Percentiles rank a stretch among this genome's conserved stretches.
Conservation (phyloP, 2,888 invertebrate species). For the Plemyria rubiginata region DNA sequence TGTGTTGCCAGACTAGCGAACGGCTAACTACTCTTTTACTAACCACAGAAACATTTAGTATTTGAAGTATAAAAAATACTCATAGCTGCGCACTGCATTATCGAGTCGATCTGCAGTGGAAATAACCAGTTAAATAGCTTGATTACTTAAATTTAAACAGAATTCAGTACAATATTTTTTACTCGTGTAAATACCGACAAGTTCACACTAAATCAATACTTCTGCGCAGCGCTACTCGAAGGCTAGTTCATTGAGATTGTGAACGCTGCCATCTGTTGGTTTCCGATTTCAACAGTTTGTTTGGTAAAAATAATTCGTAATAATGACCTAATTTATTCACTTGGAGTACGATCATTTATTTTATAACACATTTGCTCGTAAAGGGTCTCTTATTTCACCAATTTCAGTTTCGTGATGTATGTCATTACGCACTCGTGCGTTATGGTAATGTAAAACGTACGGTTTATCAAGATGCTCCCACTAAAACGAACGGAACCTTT, state of each 20-base stretch:
- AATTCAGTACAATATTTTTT: slow-evolving; percentile 56
- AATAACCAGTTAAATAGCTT: slow-evolving; percentile 2
- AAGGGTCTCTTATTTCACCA: too few relatives aligned
- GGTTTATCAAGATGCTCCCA: too few relatives aligned
- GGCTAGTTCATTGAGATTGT: slow-evolving; percentile 56
- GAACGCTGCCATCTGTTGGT: slow-evolving; percentile 67
- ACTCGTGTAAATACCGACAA: slow-evolving; percentile 63
- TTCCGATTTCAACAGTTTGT: slow-evolving; percentile 11
- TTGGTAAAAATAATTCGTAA: slow-evolving; percentile 17
- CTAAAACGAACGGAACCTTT: too few relatives aligned
- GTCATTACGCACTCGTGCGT: too few relatives aligned
- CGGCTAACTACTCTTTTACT: slow-evolving; percentile 25
- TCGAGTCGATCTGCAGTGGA: slow-evolving; percentile 4
- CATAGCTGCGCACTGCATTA: slow-evolving; percentile 19
- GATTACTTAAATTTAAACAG: slow-evolving; percentile 23
- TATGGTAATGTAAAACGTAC: too few relatives aligned
- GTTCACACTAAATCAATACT: slow-evolving; percentile 75
- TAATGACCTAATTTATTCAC: slow-evolving; percentile 21
- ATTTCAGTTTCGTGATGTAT: too few relatives aligned
- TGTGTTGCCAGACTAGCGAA: slow-evolving; percentile 68
- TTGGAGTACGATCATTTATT: slow-evolving; percentile 1
- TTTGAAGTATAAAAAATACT: slow-evolving; percentile 20
- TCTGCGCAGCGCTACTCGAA: slow-evolving; percentile 75
- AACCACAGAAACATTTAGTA: slow-evolving; percentile 19
- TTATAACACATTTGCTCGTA: too few relatives aligned